phyloP scores from a whole-genome alignment of 2,888 invertebrate species.

The Zonitis immaculata region DNA sequence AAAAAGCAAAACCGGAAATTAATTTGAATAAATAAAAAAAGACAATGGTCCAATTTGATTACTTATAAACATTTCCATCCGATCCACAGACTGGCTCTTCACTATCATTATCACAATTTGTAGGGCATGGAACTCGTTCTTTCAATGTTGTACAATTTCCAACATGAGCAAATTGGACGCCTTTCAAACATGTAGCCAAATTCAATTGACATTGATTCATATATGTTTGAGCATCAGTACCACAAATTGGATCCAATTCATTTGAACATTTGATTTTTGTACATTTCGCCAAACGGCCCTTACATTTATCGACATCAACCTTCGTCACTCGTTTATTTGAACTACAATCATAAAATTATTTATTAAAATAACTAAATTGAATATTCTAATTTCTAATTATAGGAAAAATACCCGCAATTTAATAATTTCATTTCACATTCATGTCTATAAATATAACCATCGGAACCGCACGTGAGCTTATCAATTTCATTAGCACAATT shows the following conservation, averaged over 20 bases:
- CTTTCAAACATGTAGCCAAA: slow-evolving; percentile 80
- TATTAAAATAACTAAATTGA: background rate
- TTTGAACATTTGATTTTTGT: slow-evolving; percentile 66
- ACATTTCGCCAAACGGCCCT: slow-evolving; percentile 68
- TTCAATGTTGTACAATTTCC: slow-evolving; percentile 78
- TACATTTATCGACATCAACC: slow-evolving; percentile 78
- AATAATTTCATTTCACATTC: slow-evolving; percentile 86
- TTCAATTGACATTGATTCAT: slow-evolving; percentile 77
- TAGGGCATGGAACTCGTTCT: slow-evolving; percentile 60
- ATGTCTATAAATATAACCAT: slow-evolving; percentile 81
- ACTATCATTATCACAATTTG: slow-evolving; percentile 55
- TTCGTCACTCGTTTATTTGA: slow-evolving; percentile 58
- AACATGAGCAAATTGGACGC: slow-evolving; percentile 82
- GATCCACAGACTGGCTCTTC: slow-evolving; percentile 80
- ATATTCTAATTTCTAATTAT: too few species aligned
- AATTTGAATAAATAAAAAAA: background rate
- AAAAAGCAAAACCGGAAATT: slow-evolving; percentile 1
- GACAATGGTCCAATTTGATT: slow-evolving; percentile 29
- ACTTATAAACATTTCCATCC: slow-evolving; percentile 84
- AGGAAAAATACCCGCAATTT: slow-evolving; percentile 87
- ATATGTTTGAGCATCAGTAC: slow-evolving; percentile 83
- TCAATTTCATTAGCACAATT: slow-evolving; percentile 70
- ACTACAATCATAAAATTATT: slow-evolving; percentile 20
- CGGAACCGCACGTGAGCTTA: slow-evolving; percentile 78
- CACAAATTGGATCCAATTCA: slow-evolving; percentile 77